Base-by-base conservation (phyloP, 2,113 vertebrate genomes). In the Charadrius vociferus region DNA sequence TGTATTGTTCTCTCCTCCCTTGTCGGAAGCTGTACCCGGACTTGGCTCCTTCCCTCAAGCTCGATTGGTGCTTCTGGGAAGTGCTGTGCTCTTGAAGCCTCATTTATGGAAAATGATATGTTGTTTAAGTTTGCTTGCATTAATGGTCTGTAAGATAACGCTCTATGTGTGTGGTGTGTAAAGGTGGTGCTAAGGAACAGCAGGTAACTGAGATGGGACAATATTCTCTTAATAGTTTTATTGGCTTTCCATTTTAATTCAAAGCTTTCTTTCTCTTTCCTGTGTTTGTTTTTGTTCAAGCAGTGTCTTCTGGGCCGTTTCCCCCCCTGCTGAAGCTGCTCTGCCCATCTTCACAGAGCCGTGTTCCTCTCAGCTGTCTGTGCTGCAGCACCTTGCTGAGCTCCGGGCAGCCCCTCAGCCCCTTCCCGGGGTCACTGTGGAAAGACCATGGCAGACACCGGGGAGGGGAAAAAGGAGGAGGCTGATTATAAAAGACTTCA, bases 401-500 rank as follows among this genome's bases (percentile, higher is more conserved):
- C 73, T 78, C 73, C 22, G 23, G 39, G 68, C 34, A 65, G 49
- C 56, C 58, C 8, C 75, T 78, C 71, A 0, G 2, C 68, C 74
- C 85, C 50, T 92, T 92, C 84, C 83, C 3, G 30, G 53, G 82
- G 93, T 82, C 95, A 59, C 89, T 37, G 97, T 96, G 96, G 97
- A 96, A 98, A 94, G 86, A 96, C 81, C 93, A 99, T 99, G 99
- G 99, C 99, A 90, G 99, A 99, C 87, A 98, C 98, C 1, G 98
- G 98, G 52, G 99, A 99, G 93, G 98, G 98, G 68, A 99, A 99
- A 98, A 99, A 99, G 95, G 99, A 99, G 9, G 99, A 99, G 59
- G 99, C 99, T 59, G 99, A 99, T 83, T 99, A 99, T 97, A 99
- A 99, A 97, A 98, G 99, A 78, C 98, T 99, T 81, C 98, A 99